Base-by-base conservation (phyloP, 2,797 vertebrate genomes). In the Agapornis canus region DNA sequence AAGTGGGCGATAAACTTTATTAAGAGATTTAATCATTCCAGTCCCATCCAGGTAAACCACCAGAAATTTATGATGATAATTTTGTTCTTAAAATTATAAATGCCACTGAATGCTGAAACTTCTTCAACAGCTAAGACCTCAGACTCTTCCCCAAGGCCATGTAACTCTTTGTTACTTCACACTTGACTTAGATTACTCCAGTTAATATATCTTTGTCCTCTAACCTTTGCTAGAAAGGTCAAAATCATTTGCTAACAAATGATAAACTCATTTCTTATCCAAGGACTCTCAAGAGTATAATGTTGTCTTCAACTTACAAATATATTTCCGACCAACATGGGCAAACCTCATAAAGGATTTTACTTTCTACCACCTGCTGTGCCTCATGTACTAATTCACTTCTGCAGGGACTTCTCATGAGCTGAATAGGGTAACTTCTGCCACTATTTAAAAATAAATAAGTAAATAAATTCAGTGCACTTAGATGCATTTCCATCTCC, bases 171-270 rank as follows among this genome's bases (percentile, higher is more conserved):
- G 65, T 86, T 88, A 92, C 43, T 84, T 93, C 82, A 90, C 63
- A 85, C 75, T 90, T 90, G 83, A 89, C 60, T 94, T 92, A 89
- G 89, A 94, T 95, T 82, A 90, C 81, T 51, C 17, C 26, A 60
- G 66, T 93, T 96, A 95, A 96, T 93, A 49, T 79, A 92, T 90
- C 71, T 94, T 93, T 95, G 83, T 95, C 75, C 78, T 89, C 94
- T 93, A 93, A 95, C 94, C 94, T 97, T 95, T 97, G 56, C 81
- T 65, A 91, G 94, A 96, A 95, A 89, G 93, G 94, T 96, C 83
- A 92, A 93, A 96, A 95, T 94, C 48, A 94, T 95, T 96, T 96
- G 66, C 90, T 75, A 85, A 64, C 60, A 90, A 93, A 95, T 89
- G 56, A 96, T 94, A 94, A 95, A 92, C 78, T 93, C 19, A 3